phyloP scores from a whole-genome alignment of 2,888 invertebrate species.

The Pterostichus niger region DNA sequence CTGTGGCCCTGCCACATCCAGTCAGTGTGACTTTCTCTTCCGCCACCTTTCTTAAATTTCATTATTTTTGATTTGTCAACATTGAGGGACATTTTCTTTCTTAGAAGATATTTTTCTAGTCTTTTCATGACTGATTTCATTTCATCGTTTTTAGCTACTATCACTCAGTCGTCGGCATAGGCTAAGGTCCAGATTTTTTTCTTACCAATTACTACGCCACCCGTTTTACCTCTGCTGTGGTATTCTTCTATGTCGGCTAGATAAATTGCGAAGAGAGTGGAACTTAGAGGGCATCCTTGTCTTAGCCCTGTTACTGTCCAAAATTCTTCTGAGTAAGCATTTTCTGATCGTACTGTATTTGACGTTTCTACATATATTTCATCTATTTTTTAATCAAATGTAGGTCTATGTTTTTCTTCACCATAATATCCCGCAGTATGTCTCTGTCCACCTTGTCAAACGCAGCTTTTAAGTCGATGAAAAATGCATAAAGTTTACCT shows the following conservation, averaged over 20 bases:
- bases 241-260: slow-evolving; percentile 67
- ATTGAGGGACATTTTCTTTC: slow-evolving; percentile 61
- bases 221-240: slow-evolving; percentile 46
- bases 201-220: slow-evolving; percentile 65
- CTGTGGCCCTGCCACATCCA: slow-evolving; percentile 66
- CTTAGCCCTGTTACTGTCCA: slow-evolving; percentile 48
- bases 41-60: slow-evolving; percentile 66
- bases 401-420: background rate
- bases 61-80: slow-evolving; percentile 66
- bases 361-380: background rate
- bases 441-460: slow-evolving; percentile 3
- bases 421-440: background rate
- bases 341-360: background rate
- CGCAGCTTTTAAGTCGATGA: slow-evolving; percentile 54
- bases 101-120: slow-evolving; percentile 57
- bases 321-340: slow-evolving; percentile 49
- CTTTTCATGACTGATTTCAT: slow-evolving; percentile 23
- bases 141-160: slow-evolving; percentile 64
- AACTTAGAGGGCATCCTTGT: slow-evolving; percentile 65
- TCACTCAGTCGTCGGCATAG: slow-evolving; percentile 68
- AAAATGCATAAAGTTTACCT: slow-evolving; percentile 63
- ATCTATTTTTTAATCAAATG: background rate
- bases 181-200: slow-evolving; percentile 66
- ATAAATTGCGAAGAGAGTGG: slow-evolving; percentile 54
- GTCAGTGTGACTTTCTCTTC: slow-evolving; percentile 27